phyloP scores from a whole-genome alignment of 2,888 invertebrate genomes.

The Netelia melanura region DNA sequence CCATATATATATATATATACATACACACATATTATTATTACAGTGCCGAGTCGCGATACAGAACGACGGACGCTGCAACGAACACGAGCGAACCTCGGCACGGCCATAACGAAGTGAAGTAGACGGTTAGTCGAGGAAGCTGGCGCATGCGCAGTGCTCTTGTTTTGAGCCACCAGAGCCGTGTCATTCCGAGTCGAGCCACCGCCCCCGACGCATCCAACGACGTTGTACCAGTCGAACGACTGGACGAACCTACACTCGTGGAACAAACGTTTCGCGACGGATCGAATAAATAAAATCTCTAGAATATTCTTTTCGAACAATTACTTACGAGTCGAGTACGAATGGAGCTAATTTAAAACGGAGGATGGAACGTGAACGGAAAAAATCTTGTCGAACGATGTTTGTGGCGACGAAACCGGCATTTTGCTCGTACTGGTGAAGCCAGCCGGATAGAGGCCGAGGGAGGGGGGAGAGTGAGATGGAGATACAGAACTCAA shows the following conservation, averaged over 20 bases:
- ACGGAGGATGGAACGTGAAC: background rate
- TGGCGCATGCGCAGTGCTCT: conserved; percentile 81
- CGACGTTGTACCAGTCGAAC: background rate
- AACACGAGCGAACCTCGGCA: conserved; percentile 47
- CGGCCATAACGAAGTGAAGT: conserved; percentile 61
- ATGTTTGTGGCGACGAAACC: conserved; percentile 21
- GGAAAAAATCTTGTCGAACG: conserved; percentile 24
- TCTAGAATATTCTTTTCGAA: background rate
- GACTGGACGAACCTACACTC: background rate
- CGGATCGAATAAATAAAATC: too few species aligned
- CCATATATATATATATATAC: too few species aligned
- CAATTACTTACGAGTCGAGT: background rate
- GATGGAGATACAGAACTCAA: conserved; percentile 24
- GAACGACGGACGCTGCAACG: background rate
- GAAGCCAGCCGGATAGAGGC: background rate
- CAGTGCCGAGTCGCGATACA: background rate
- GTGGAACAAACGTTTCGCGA: background rate
- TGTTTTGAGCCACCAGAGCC: conserved; percentile 78
- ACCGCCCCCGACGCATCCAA: conserved; percentile 83
- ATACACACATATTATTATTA: background rate
- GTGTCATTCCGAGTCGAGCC: conserved; percentile 82
- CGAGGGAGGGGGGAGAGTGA: background rate
- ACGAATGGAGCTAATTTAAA: background rate
- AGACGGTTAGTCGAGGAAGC: conserved; percentile 58
- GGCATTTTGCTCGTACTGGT: conserved; percentile 30